Conservation (phyloP, 2,888 invertebrate genomes). For the Abscondita cerata region DNA sequence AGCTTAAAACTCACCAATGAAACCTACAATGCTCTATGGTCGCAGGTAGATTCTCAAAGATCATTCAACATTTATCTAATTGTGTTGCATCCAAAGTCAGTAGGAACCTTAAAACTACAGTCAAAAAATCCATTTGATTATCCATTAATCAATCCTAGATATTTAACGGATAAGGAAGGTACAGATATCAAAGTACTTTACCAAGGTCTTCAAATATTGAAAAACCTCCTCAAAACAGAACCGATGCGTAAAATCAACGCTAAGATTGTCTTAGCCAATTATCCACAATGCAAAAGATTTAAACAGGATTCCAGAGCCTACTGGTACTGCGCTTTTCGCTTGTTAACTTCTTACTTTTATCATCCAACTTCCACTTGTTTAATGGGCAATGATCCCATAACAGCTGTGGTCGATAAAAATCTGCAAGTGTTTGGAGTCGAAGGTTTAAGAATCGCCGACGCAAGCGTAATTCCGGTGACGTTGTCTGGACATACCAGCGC, state of each 20-base stretch:
- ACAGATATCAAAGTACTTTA: slow-evolving; percentile 69
- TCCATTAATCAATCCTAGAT: slow-evolving; percentile 45
- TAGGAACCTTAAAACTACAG: slow-evolving; percentile 43
- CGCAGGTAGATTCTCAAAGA: slow-evolving; percentile 39
- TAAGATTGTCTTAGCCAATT: slow-evolving; percentile 6
- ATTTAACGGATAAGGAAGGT: slow-evolving; percentile 37
- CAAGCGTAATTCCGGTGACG: slow-evolving; percentile 62
- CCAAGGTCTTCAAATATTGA: slow-evolving; percentile 60
- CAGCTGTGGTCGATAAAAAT: slow-evolving; percentile 61
- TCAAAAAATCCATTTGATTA: slow-evolving; percentile 45
- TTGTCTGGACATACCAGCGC: slow-evolving; percentile 62
- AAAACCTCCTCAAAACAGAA: slow-evolving; percentile 52
- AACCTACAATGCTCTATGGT: slow-evolving; percentile 38
- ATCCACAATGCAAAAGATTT: slow-evolving; percentile 58
- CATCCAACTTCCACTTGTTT: slow-evolving; percentile 63
- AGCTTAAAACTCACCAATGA: slow-evolving; percentile 34
- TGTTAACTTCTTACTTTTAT: slow-evolving; percentile 58
- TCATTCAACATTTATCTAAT: slow-evolving; percentile 36
- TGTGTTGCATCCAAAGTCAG: slow-evolving; percentile 45
- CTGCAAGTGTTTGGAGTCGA: slow-evolving; percentile 61
- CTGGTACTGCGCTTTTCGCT: slow-evolving; percentile 60
- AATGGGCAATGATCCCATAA: slow-evolving; percentile 60
- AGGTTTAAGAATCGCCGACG: slow-evolving; percentile 62
- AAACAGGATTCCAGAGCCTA: slow-evolving; percentile 57
- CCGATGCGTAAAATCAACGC: slow-evolving; percentile 17